Evolutionary conservation across 2,797 vertebrate species (phyloP).

Genomic region (Pelochelys cantorii): DNA sequence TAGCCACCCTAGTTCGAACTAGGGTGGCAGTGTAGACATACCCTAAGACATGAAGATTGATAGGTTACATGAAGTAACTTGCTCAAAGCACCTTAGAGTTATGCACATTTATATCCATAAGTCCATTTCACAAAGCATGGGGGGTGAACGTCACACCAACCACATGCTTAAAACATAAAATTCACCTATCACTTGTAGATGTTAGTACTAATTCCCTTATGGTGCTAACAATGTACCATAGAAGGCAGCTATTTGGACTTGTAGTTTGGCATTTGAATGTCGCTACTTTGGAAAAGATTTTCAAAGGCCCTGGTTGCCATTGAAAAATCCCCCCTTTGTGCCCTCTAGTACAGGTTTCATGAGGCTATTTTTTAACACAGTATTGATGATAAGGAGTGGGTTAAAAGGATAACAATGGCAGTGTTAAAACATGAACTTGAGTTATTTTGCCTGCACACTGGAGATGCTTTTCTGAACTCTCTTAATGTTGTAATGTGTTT

Average conservation of each 20-base stretch:
- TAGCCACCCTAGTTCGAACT: too few relatives aligned
- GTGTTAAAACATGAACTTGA: background rate
- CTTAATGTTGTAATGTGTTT: constrained; percentile 21
- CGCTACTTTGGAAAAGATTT: constrained; percentile 13
- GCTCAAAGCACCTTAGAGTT: too few relatives aligned
- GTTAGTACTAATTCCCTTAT: background rate
- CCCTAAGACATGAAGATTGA: too few relatives aligned
- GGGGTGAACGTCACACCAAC: background rate
- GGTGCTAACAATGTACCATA: background rate
- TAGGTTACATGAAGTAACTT: too few relatives aligned
- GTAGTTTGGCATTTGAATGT: background rate
- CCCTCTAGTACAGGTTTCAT: constrained; percentile 2
- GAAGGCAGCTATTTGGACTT: background rate
- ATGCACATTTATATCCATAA: too few relatives aligned
- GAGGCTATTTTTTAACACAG: background rate
- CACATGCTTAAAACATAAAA: rapidly evolving
- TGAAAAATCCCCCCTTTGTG: background rate
- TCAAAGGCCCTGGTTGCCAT: background rate
- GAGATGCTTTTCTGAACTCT: constrained; percentile 15
- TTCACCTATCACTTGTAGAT: rapidly evolving
- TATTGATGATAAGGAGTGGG: constrained; percentile 41
- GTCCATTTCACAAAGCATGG: too few relatives aligned
- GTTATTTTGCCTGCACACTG: constrained; percentile 47
- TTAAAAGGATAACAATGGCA: constrained; percentile 36
- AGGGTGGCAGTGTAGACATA: too few relatives aligned